Percentiles rank a stretch among this genome's conserved stretches.
Conservation (phyloP, 2,888 invertebrate genomes). For the Stratiomys singularior region DNA sequence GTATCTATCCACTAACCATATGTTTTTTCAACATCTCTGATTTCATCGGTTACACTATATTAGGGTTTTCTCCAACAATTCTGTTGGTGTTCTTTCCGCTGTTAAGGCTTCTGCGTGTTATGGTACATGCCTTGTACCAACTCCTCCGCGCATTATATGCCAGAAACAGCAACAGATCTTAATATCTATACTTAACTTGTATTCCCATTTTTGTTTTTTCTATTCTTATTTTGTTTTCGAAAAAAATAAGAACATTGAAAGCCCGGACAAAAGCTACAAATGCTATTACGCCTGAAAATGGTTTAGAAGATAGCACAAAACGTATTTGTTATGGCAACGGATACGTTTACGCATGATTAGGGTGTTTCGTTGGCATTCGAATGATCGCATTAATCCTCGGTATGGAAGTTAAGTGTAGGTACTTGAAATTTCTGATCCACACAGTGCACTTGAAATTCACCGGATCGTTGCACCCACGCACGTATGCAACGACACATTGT, state of each 20-base stretch:
- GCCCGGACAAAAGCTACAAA: background rate
- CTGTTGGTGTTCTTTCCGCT: conserved; percentile 34
- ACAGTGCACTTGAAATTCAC: conserved; percentile 41
- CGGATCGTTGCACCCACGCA: conserved; percentile 34
- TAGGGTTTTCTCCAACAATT: conserved; percentile 20
- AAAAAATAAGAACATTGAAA: background rate
- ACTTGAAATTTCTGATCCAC: conserved; percentile 43
- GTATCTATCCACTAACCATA: conserved; percentile 3
- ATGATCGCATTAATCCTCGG: conserved; percentile 24
- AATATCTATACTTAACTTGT: conserved; percentile 1
- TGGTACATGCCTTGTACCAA: background rate
- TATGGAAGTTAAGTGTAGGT: conserved; percentile 23
- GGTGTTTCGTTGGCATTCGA: conserved; percentile 12
- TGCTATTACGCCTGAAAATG: background rate
- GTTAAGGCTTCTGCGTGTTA: conserved; percentile 1
- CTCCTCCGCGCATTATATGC: conserved; percentile 13
- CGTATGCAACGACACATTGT: conserved; percentile 19
- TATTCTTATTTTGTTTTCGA: too few species aligned
- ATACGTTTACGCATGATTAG: background rate
- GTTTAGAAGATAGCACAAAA: background rate
- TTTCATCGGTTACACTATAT: conserved; percentile 14
- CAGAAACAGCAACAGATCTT: background rate
- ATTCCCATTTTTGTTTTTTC: conserved; percentile 22
- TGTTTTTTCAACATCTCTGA: background rate
- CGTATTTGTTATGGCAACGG: background rate